Conservation (phyloP, 2,888 invertebrate species). For the Phrixothrix hirtus region DNA sequence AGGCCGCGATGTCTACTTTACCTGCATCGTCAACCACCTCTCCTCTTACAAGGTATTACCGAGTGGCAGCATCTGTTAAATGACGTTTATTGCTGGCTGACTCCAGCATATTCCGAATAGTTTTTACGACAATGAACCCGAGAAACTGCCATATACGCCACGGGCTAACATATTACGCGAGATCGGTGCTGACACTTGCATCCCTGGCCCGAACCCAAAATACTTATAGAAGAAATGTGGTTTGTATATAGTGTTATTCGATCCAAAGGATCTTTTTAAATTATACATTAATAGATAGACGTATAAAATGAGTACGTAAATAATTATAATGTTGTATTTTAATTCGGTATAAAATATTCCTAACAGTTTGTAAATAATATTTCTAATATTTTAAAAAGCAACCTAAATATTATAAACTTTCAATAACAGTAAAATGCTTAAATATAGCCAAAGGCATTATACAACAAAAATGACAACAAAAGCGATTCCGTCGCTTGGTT, state of each 20-base stretch:
- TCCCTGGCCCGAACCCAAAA: slow-evolving; percentile 38
- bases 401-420: too few species aligned
- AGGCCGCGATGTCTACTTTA: slow-evolving; percentile 86
- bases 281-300: background rate
- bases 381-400: too few species aligned
- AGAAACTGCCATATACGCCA: slow-evolving; percentile 39
- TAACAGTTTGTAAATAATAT: too few species aligned
- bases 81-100: slow-evolving; percentile 43
- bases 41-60: slow-evolving; percentile 78
- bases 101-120: slow-evolving; percentile 41
- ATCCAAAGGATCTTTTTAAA: slow-evolving; percentile 10
- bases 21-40: slow-evolving; percentile 88
- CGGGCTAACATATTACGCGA: slow-evolving; percentile 48
- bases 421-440: slow-evolving; percentile 7
- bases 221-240: slow-evolving; percentile 38
- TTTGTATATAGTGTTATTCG: slow-evolving; percentile 30
- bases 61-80: slow-evolving; percentile 29
- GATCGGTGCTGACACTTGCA: slow-evolving; percentile 48
- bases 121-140: slow-evolving; percentile 45
- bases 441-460: slow-evolving; percentile 22
- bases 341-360: slow-evolving; percentile 1
- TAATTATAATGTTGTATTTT: too few species aligned
- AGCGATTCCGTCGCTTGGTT: slow-evolving; percentile 38
- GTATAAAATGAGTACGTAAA: background rate
- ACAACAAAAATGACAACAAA: slow-evolving; percentile 33